A percentile compares a stretch with the other conserved stretches of the same genome.
Evolutionary conservation across 2,888 invertebrate genomes (phyloP).

Genomic region (Gymnocheta viridis): DNA sequence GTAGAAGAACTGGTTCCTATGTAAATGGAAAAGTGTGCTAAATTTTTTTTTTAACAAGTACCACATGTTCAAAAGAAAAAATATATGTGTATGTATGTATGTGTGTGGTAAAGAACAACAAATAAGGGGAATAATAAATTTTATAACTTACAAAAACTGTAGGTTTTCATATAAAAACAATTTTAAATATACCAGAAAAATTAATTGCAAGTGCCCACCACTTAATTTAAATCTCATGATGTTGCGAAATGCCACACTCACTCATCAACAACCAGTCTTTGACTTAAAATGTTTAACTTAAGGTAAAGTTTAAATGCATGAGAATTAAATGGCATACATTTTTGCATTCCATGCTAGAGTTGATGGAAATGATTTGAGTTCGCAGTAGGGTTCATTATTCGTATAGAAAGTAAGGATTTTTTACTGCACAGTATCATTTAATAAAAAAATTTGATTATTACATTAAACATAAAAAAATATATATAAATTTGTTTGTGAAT

Average conservation of each 20-base stretch:
- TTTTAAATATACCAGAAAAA: slow-evolving; percentile 43
- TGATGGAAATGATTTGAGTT: not conserved
- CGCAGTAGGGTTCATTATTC: too few relatives aligned
- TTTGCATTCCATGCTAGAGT: not conserved
- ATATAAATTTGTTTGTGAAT: too few relatives aligned
- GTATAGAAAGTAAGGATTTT: too few relatives aligned
- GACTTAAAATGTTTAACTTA: slow-evolving; percentile 39
- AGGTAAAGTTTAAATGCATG: slow-evolving; percentile 45
- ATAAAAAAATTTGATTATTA: too few relatives aligned
- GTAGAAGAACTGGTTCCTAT: not conserved
- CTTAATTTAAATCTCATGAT: slow-evolving; percentile 61
- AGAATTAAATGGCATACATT: slow-evolving; percentile 4
- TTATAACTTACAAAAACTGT: not conserved
- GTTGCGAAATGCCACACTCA: slow-evolving; percentile 58
- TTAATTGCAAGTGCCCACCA: slow-evolving; percentile 63
- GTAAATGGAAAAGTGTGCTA: slow-evolving; percentile 31
- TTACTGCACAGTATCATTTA: too few relatives aligned
- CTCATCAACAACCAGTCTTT: slow-evolving; percentile 37
- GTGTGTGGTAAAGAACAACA: slow-evolving; percentile 30
- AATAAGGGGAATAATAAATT: slow-evolving; percentile 17
- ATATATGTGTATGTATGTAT: too few relatives aligned
- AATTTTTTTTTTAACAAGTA: slow-evolving; percentile 36
- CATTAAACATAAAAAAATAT: too few relatives aligned
- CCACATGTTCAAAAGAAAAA: slow-evolving; percentile 28
- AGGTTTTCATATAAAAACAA: not conserved